Evolutionary conservation across 2,797 vertebrate genomes (phyloP).

Genomic region (Euthynnus affinis): DNA sequence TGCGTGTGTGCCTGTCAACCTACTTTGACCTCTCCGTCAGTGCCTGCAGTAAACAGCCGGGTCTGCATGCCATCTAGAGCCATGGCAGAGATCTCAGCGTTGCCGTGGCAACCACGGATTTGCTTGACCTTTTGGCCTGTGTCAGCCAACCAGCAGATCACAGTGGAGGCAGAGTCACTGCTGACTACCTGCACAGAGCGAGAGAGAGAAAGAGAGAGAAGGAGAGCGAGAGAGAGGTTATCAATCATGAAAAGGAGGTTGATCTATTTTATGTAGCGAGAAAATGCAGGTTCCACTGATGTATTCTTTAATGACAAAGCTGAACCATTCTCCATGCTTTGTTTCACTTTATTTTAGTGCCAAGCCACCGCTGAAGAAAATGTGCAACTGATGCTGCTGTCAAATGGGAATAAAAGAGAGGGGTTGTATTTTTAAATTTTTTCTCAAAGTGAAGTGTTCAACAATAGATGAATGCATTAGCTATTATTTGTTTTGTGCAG

Average conservation of each 20-base stretch:
- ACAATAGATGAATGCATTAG: conserved; percentile 11
- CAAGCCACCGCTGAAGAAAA: conserved; percentile 22
- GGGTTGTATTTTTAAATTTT: conserved; percentile 12
- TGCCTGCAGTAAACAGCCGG: conserved; percentile 86
- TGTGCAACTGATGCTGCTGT: conserved; percentile 39
- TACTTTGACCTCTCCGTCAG: conserved; percentile 86
- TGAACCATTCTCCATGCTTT: conserved; percentile 46
- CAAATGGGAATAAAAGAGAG: conserved; percentile 30
- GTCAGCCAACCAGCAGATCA: conserved; percentile 89
- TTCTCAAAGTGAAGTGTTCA: conserved; percentile 4
- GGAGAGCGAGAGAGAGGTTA: conserved; percentile 8
- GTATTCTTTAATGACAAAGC: conserved; percentile 44
- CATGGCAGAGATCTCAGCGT: conserved; percentile 87
- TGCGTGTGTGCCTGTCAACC: conserved; percentile 11
- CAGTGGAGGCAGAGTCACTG: conserved; percentile 84
- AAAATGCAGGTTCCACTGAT: conserved; percentile 32
- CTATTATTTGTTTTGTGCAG: background rate
- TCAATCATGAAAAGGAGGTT: conserved; percentile 49
- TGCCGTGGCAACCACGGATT: conserved; percentile 89
- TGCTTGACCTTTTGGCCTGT: conserved; percentile 90
- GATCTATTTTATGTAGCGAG: conserved; percentile 27
- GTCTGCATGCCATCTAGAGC: conserved; percentile 83
- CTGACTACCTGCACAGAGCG: conserved; percentile 84
- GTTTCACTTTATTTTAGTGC: conserved; percentile 49
- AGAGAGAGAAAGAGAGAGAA: conserved; percentile 2